These are phyloP conservation scores for Paralvinella palmiformis DNA, from an alignment of 1,140 invertebrate species.

Conservation along the genomic window DNA sequence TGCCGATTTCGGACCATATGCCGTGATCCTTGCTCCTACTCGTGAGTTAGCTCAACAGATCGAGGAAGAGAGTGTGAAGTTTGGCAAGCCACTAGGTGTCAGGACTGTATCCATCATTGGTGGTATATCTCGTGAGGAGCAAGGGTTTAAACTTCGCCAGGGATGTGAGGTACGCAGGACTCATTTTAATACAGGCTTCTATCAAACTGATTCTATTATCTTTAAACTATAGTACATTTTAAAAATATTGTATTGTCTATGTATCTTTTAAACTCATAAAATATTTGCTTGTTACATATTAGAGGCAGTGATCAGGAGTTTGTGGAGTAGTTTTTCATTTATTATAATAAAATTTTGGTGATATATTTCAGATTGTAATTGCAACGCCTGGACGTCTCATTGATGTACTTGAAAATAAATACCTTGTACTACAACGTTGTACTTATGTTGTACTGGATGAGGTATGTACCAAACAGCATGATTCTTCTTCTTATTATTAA, in stretches of 20 bases:
- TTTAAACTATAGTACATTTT: neutral
- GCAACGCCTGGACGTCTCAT: slow-evolving; percentile 98
- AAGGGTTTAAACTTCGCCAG: slow-evolving; percentile 91
- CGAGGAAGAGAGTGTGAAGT: slow-evolving; percentile 98
- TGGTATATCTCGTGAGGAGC: slow-evolving; percentile 93
- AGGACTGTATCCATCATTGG: slow-evolving; percentile 97
- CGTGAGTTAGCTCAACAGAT: slow-evolving; percentile 99
- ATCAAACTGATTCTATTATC: neutral
- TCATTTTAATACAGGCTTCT: too few relatives aligned
- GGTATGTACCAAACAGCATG: too few relatives aligned
- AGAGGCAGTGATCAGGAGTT: neutral
- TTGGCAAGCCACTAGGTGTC: slow-evolving; percentile 89
- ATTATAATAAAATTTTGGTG: neutral
- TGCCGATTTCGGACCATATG: slow-evolving; percentile 88
- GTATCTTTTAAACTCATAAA: neutral
- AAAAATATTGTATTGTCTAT: neutral
- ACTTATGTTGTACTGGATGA: slow-evolving; percentile 64
- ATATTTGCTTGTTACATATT: neutral
- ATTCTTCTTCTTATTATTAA: too few relatives aligned
- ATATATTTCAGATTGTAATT: slow-evolving; percentile 80
- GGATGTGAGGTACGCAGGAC: slow-evolving; percentile 76
- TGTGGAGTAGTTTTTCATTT: neutral
- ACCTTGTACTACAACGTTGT: slow-evolving; percentile 92
- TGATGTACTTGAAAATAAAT: slow-evolving; percentile 97
- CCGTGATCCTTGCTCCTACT: slow-evolving; percentile 96